Base-by-base conservation (phyloP, 2,113 vertebrate genomes). In the Proterorhinus semilunaris region DNA sequence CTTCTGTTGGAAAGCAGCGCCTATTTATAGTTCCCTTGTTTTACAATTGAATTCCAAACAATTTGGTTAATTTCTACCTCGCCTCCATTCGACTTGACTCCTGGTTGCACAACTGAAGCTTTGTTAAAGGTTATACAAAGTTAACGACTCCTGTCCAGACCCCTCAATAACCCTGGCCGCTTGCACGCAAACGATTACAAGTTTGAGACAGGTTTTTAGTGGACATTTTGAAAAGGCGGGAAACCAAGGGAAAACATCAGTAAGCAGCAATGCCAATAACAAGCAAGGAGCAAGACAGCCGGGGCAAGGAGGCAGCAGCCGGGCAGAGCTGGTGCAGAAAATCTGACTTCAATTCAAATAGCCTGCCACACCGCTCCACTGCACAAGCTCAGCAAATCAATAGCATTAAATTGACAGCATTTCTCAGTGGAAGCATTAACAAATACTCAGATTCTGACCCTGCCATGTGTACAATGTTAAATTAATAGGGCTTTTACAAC, bases 171-270 rank as follows among this genome's bases (percentile, higher is more conserved):
- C 67, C 63, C 50, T 0, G 13, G 27, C 65, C 46, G 53, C 42
- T 69, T 43, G 69, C 66, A 79, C 5, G 55, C 58, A 72, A 70
- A 27, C 27, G 58, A 86, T 78, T 78, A 66, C 75, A 75, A 75
- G 75, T 86, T 91, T 72, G 62, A 79, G 79, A 72, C 0, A 12
- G 44, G 27, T 36, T 36, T 27, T 36, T 36, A 47, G 62, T 36
- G 63, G 61, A 78, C 27, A 50, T 74, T 84, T 36, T 73, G 81
- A 70, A 77, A 4, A 8, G 57, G 65, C 49, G 36, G 77, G 66
- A 79, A 87, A 87, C 81, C 74, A 83, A 89, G 86, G 69, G 43
- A 57, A 87, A 72, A 84, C 72, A 76, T 88, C 79, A 87, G 78
- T 88, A 87, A 78, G 76, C 58, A 63, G 75, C 2, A 69, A 75